phyloP scores from a whole-genome alignment of 2,113 vertebrate genomes.

The Podarcis cretensis region DNA sequence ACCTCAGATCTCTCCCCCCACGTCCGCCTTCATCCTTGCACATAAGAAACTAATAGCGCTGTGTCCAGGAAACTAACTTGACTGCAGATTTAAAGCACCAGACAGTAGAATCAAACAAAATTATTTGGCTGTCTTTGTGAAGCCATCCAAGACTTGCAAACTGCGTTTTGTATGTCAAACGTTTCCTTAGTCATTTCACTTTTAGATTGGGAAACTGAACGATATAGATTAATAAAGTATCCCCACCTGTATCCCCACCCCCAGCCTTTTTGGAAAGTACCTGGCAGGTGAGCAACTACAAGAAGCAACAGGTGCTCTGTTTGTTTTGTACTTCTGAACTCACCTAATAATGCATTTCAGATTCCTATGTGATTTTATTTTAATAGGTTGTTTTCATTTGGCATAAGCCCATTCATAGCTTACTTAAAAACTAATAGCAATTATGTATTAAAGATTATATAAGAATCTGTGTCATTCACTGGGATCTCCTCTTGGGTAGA shows the following conservation, averaged over 20 bases:
- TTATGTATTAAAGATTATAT: not conserved
- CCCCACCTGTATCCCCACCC: not conserved
- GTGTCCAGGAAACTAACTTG: not conserved
- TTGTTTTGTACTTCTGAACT: not conserved
- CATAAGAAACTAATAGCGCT: not conserved
- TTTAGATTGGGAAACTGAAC: not conserved
- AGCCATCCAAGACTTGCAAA: not conserved
- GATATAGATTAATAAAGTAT: not conserved
- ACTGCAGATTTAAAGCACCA: not conserved
- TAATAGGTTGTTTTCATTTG: not conserved
- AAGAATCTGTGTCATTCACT: not conserved
- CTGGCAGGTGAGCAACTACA: conserved; percentile 4
- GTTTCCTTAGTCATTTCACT: not conserved
- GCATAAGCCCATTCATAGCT: not conserved
- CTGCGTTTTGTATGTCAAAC: not conserved
- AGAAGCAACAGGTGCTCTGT: conserved; percentile 32
- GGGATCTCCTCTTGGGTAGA: not conserved
- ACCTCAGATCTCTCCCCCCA: not conserved
- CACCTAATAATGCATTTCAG: not conserved
- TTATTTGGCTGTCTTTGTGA: not conserved
- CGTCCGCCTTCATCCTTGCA: not conserved
- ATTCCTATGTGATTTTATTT: not conserved
- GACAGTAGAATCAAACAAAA: not conserved
- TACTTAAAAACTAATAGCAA: not conserved
- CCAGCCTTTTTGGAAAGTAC: conserved; percentile 12